phyloP scores from a whole-genome alignment of 2,113 vertebrate species.

The Hemibagrus wyckioides region DNA sequence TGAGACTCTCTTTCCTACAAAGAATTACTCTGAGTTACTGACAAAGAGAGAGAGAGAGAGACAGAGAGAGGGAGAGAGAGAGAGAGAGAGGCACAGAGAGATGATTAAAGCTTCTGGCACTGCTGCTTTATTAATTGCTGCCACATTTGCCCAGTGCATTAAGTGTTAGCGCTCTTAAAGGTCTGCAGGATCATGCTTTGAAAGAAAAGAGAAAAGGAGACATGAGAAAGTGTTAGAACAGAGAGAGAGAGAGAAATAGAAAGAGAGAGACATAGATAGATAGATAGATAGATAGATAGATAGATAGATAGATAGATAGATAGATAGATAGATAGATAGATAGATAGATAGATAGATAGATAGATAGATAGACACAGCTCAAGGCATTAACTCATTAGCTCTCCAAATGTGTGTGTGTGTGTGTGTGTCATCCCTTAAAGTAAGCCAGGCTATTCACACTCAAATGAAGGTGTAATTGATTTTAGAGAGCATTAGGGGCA shows the following conservation, averaged over 20 bases:
- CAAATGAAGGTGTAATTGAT: neutral
- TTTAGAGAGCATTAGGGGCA: neutral
- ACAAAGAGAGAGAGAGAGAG: conserved; percentile 24
- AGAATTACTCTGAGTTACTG: neutral
- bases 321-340: neutral
- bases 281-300: conserved; percentile 4
- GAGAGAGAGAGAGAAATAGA: conserved; percentile 10
- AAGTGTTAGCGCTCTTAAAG: conserved; percentile 39
- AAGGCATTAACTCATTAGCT: conserved; percentile 45
- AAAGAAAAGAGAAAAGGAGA: neutral
- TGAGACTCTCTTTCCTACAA: conserved; percentile 32
- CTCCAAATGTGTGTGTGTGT: conserved; percentile 35
- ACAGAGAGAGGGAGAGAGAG: conserved; percentile 12
- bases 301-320: conserved; percentile 13
- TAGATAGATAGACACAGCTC: conserved; percentile 17
- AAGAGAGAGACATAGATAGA: neutral
- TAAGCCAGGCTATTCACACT: conserved; percentile 25
- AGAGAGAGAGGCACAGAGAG: conserved; percentile 15
- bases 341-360: neutral
- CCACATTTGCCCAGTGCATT: conserved; percentile 51
- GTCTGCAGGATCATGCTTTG: conserved; percentile 39
- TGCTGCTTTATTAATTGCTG: conserved; percentile 47
- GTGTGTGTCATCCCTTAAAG: neutral
- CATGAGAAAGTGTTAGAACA: conserved; percentile 3
- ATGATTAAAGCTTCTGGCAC: conserved; percentile 49